These are phyloP conservation scores for Heliconius himera DNA, from an alignment of 1,140 invertebrate genomes.

Conservation along the genomic window DNA sequence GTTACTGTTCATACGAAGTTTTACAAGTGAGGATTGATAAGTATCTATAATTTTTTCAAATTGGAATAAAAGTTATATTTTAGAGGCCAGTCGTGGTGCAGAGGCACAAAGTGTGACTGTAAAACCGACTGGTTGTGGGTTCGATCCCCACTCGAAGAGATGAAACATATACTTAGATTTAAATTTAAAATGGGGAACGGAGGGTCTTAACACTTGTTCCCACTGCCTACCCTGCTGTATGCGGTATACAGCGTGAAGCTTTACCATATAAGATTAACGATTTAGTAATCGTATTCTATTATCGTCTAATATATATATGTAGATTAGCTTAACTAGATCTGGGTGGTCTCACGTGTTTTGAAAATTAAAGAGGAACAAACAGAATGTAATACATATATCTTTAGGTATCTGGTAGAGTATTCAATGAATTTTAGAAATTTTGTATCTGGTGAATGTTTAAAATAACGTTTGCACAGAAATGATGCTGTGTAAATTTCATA, in stretches of 20 bases:
- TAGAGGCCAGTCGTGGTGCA: too few relatives aligned
- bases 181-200: too few relatives aligned
- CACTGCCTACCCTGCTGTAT: too few relatives aligned
- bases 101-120: too few relatives aligned
- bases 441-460: background rate
- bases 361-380: conserved; percentile 20
- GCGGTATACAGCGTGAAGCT: too few relatives aligned
- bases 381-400: background rate
- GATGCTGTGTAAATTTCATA: background rate
- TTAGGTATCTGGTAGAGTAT: too few relatives aligned
- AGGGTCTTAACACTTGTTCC: too few relatives aligned
- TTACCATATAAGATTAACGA: background rate
- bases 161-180: too few relatives aligned
- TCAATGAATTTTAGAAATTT: background rate
- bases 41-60: background rate
- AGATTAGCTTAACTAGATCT: background rate
- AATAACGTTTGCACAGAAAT: background rate
- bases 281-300: background rate
- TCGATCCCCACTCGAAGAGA: too few relatives aligned
- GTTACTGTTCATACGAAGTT: conserved; percentile 12
- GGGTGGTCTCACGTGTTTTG: conserved; percentile 31
- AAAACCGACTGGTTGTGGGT: too few relatives aligned
- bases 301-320: background rate
- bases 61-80: background rate
- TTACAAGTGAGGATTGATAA: conserved; percentile 13